A percentile compares a stretch with the other conserved stretches of the same genome.
Conservation (phyloP, 2,888 invertebrate genomes). For the Brenthis ino region DNA sequence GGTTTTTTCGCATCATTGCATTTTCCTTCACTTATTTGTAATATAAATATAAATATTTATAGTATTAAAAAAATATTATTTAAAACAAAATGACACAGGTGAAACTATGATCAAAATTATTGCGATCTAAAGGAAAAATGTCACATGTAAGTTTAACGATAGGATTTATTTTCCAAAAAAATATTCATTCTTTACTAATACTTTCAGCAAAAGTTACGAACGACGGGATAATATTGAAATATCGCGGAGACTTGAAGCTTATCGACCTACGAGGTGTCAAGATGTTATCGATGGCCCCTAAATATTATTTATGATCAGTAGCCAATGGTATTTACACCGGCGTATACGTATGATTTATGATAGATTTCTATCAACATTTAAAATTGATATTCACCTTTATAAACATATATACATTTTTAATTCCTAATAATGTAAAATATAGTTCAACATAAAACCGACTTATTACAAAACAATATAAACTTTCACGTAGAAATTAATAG, state of each 20-base stretch:
- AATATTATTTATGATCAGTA: slow-evolving; percentile 71
- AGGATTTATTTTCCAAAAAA: not conserved
- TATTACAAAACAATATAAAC: too few relatives aligned
- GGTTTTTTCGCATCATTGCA: too few relatives aligned
- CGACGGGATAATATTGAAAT: slow-evolving; percentile 40
- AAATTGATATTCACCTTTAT: slow-evolving; percentile 2
- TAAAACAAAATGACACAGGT: too few relatives aligned
- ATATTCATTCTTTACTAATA: slow-evolving; percentile 11
- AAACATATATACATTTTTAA: too few relatives aligned
- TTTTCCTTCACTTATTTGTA: too few relatives aligned
- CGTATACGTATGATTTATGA: slow-evolving; percentile 62
- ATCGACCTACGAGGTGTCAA: slow-evolving; percentile 47
- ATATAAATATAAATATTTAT: too few relatives aligned
- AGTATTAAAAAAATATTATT: too few relatives aligned
- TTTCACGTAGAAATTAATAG: too few relatives aligned
- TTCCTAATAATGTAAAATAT: too few relatives aligned
- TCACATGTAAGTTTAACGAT: not conserved
- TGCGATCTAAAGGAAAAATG: not conserved
- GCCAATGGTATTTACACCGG: slow-evolving; percentile 64
- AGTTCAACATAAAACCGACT: too few relatives aligned
- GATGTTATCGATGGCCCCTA: slow-evolving; percentile 56
- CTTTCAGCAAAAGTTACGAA: slow-evolving; percentile 25
- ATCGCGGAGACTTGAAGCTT: slow-evolving; percentile 36
- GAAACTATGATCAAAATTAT: not conserved
- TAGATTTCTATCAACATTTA: not conserved